Base-by-base conservation (phyloP, 2,888 invertebrate genomes). In the Brachypalpus laphriformis region DNA sequence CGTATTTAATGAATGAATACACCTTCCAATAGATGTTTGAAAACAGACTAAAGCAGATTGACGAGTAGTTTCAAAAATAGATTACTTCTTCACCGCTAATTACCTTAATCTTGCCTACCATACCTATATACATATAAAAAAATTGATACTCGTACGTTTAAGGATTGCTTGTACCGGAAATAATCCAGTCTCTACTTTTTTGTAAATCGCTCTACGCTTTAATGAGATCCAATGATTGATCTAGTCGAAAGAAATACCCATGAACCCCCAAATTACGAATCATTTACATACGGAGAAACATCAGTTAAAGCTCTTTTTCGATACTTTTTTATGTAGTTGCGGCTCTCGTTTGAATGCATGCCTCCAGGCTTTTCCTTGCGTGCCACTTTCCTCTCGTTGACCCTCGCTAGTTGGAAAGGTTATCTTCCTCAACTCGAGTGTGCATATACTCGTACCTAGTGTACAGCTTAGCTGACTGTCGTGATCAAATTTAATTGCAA, bases 401-500 rank as follows among this genome's bases (percentile, higher is more conserved):
- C 77, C 77, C 45, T 66, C 18, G 37, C 54, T 47, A 59, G 45
- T 37, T n/a, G 8, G 45, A 66, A 56, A 82, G 72, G 66, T 82
- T 82, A 68, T 77, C 72, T 72, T 59, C 54, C 18, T 25, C 61
- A 20, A 14, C 51, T 11, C 31, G n/a, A 40, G 5, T 14, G 40
- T 40, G 14, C 40, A 5, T 3, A n/a, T 3, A n/a, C n/a, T n/a
- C n/a, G n/a, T n/a, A n/a, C n/a, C n/a, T n/a, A 31, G 6, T 7
- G 31, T 11, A 34, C 34, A 34, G 18, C 54, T 59, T 57, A 40
- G 25, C 82, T 31, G 63, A 71, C 59, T 51, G 59, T 72, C 72
- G 66, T 78, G 72, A 77, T 72, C 77, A 77, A 66, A 59, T 66
- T 72, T 82, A 72, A 82, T 82, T 82, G 51, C 59, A 82, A 31